Conservation (phyloP, 2,113 vertebrate species). For the Pholis gunnellus region DNA sequence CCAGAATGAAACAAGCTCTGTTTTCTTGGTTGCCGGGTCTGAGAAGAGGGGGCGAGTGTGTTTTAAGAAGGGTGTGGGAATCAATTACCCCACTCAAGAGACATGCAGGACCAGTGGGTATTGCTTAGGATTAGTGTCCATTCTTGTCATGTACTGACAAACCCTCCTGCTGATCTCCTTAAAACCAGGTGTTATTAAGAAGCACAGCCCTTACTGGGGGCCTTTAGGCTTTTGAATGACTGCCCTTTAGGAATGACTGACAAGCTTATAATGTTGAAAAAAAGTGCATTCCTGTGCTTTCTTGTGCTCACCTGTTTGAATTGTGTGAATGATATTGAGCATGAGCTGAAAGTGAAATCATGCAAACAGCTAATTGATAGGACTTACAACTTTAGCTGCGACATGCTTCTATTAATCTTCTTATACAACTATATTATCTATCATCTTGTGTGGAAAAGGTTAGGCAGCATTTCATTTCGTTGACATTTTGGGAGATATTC, state of each 20-base stretch:
- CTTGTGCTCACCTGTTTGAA: conserved; percentile 71
- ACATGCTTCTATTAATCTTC: conserved; percentile 16
- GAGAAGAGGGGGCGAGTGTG: conserved; percentile 50
- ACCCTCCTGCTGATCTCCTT: conserved; percentile 79
- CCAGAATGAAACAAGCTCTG: conserved; percentile 65
- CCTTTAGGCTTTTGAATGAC: conserved; percentile 64
- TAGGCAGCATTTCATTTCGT: neutral
- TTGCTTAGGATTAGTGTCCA: conserved; percentile 79
- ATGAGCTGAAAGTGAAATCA: conserved; percentile 49
- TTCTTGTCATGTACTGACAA: conserved; percentile 83
- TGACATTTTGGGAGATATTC: conserved; percentile 6
- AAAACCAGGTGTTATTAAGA: conserved; percentile 82
- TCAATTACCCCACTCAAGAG: conserved; percentile 80
- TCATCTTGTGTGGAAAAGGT: neutral
- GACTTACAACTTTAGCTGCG: neutral
- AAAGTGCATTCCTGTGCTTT: conserved; percentile 70
- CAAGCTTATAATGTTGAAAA: conserved; percentile 67
- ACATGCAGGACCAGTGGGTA: conserved; percentile 74
- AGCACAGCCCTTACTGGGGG: conserved; percentile 66
- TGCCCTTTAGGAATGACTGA: conserved; percentile 75
- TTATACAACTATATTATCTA: neutral
- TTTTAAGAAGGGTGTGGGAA: conserved; percentile 82
- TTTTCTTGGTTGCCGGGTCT: conserved; percentile 64
- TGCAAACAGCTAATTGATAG: conserved; percentile 42
- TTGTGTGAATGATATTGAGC: conserved; percentile 44